Percentiles rank a stretch among this genome's conserved stretches.
These are phyloP conservation scores for Ormyrus thymus DNA, from an alignment of 2,888 invertebrate genomes.

Conservation along the genomic window DNA sequence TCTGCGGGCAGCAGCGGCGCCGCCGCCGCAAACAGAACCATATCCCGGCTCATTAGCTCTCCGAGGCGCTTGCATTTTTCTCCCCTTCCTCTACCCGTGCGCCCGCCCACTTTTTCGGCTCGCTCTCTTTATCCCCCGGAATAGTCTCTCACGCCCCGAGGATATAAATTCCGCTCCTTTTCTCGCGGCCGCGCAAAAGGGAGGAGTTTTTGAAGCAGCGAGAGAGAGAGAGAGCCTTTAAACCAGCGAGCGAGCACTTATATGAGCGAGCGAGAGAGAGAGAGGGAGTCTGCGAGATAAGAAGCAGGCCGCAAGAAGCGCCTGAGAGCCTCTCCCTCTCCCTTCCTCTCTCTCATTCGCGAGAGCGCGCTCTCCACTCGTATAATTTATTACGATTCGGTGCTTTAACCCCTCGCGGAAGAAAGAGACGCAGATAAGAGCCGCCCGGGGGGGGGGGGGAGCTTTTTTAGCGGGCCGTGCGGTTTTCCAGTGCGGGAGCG, in stretches of 20 bases:
- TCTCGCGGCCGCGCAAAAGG: slow-evolving; percentile 33
- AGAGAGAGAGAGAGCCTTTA: slow-evolving; percentile 31
- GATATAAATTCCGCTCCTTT: slow-evolving; percentile 50
- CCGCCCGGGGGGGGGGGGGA: not conserved
- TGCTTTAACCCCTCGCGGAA: slow-evolving; percentile 8
- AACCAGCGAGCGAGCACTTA: slow-evolving; percentile 17
- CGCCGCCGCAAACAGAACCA: slow-evolving; percentile 35
- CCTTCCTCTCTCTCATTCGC: not conserved
- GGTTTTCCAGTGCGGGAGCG: slow-evolving; percentile 28
- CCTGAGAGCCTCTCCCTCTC: slow-evolving; percentile 34
- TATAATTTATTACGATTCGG: slow-evolving; percentile 59
- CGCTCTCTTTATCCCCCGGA: slow-evolving; percentile 1
- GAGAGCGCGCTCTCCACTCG: slow-evolving; percentile 23
- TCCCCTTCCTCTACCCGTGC: not conserved
- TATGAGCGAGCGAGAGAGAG: slow-evolving; percentile 18
- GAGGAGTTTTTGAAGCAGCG: slow-evolving; percentile 46
- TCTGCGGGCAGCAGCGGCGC: no score
- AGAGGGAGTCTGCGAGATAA: slow-evolving; percentile 51
- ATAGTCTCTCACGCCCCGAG: not conserved
- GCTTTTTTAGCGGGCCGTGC: slow-evolving; percentile 22
- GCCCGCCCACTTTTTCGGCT: slow-evolving; percentile 1
- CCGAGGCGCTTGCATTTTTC: slow-evolving; percentile 23
- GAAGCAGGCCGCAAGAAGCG: slow-evolving; percentile 60
- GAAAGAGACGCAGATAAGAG: slow-evolving; percentile 15
- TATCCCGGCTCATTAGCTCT: slow-evolving; percentile 43